These are phyloP conservation scores for Paralichthys olivaceus DNA, from an alignment of 2,113 vertebrate species.

Conservation along the genomic window DNA sequence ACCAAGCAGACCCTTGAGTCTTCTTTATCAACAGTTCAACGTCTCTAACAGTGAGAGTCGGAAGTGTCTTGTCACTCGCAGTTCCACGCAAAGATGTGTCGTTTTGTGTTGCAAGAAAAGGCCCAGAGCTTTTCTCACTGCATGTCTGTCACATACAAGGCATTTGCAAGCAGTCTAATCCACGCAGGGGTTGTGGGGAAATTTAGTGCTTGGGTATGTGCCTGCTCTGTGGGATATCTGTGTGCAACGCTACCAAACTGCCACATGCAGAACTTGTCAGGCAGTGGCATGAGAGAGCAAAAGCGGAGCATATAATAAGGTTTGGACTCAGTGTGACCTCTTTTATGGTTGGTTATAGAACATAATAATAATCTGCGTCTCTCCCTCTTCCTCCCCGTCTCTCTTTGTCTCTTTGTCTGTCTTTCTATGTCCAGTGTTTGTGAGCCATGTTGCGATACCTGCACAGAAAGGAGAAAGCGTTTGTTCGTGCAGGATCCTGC, in stretches of 20 bases:
- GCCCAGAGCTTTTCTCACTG: constrained; percentile 56
- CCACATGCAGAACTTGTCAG: constrained; percentile 41
- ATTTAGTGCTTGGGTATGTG: constrained; percentile 50
- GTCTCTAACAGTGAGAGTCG: constrained; percentile 30
- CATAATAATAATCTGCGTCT: constrained; percentile 57
- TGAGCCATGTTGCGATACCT: constrained; percentile 95
- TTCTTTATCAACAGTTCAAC: constrained; percentile 64
- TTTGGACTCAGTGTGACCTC: constrained; percentile 35
- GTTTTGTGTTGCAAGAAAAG: constrained; percentile 55
- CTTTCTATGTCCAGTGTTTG: constrained; percentile 88
- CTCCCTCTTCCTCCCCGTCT: constrained; percentile 56
- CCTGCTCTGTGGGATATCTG: constrained; percentile 46
- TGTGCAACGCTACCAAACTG: constrained; percentile 51
- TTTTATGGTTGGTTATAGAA: constrained; percentile 32
- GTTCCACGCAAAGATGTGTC: constrained; percentile 18
- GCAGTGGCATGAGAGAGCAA: constrained; percentile 29
- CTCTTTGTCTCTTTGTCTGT: constrained; percentile 65
- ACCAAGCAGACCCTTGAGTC: constrained; percentile 71
- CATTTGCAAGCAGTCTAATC: constrained; percentile 43
- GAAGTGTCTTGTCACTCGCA: constrained; percentile 26
- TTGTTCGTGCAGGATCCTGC: constrained; percentile 95
- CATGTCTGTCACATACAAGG: constrained; percentile 63
- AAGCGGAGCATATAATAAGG: constrained; percentile 28
- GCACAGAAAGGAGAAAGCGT: constrained; percentile 94
- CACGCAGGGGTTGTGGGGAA: constrained; percentile 17